Evolutionary conservation across 2,888 invertebrate genomes (phyloP), one percentile per base, ranked within the genome.

Genomic region (Drosophila mercatorum): DNA sequence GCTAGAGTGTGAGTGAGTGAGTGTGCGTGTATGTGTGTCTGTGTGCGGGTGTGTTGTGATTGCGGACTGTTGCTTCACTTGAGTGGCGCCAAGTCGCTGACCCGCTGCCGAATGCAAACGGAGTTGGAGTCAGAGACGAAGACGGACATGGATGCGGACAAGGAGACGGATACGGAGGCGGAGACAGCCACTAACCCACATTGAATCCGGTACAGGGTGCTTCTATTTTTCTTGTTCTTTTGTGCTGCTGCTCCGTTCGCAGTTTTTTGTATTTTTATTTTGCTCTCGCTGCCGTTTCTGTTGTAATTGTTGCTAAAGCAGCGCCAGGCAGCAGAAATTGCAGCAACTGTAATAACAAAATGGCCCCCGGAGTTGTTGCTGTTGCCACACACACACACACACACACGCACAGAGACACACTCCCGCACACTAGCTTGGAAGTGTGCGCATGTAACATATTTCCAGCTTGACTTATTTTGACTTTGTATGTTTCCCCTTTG

Each of bases 301-400:
- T 78, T 88, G 86, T 86, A 84, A 84, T 88, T 88, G 83, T 75
- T 88, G 77, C 74, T 80, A 80, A 83, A 85, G 80, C 83, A 88
- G 68, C 78, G 71, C 66, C 52, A 71, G 78, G 63, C 77, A 53
- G 76, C 81, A 73, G 81, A 81, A 88, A 86, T 74, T 83, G 87
- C 81, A 78, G 76, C 81, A 86, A 89, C 84, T 84, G 88, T 87
- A 84, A 87, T 86, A 86, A 89, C 82, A 84, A 84, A 86, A 89
- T 89, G 88, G 87, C 89, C 84, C 71, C 84, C 77, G 87, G 89
- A 80, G 87, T 78, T 87, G 80, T 78, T 81, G 76, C 88, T 79
- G 69, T 77, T 75, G 51, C 64, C 55, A 55, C 64, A 62, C 44
- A 38, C 59, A 44, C 56, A 58, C 38, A 51, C 52, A 22, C 28